Evolutionary conservation across 92 coral and sea anemone species (phyloP).

Genomic region (Zoanthus sansibaricus): DNA sequence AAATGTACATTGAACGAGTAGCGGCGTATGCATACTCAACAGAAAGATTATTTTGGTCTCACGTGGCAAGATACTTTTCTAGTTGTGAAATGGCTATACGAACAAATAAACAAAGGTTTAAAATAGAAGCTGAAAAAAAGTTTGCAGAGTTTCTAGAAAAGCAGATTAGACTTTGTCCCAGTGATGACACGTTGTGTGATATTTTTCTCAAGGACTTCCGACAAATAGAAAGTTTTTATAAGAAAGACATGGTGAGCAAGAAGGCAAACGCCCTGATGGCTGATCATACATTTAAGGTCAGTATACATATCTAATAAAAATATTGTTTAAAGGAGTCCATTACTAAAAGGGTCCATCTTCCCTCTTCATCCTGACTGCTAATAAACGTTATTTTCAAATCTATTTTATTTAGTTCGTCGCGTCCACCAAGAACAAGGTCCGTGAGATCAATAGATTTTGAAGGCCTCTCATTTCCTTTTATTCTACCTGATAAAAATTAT

Average conservation of each 20-base stretch:
- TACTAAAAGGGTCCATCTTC: no score
- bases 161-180: neutral
- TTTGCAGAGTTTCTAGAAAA: neutral
- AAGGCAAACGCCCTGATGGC: conserved; percentile 64
- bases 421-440: no score
- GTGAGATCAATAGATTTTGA: no score
- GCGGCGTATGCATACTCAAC: neutral
- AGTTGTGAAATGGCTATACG: neutral
- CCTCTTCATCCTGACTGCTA: no score
- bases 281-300: conserved; percentile 74
- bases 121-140: neutral
- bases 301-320: neutral
- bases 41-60: neutral
- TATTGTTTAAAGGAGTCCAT: neutral
- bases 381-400: neutral
- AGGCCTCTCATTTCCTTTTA: no score
- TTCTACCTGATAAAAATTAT: no score
- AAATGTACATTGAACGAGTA: neutral
- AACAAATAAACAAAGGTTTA: neutral
- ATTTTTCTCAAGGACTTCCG: conserved; percentile 24
- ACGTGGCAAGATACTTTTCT: neutral
- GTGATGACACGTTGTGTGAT: conserved; percentile 29
- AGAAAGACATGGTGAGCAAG: conserved; percentile 29
- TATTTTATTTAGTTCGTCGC: no score
- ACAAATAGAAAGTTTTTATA: conserved; percentile 24